Evolutionary conservation across 1,140 invertebrate genomes (phyloP), one percentile per base, ranked within the genome.

Genomic region (Anadara kagoshimensis): DNA sequence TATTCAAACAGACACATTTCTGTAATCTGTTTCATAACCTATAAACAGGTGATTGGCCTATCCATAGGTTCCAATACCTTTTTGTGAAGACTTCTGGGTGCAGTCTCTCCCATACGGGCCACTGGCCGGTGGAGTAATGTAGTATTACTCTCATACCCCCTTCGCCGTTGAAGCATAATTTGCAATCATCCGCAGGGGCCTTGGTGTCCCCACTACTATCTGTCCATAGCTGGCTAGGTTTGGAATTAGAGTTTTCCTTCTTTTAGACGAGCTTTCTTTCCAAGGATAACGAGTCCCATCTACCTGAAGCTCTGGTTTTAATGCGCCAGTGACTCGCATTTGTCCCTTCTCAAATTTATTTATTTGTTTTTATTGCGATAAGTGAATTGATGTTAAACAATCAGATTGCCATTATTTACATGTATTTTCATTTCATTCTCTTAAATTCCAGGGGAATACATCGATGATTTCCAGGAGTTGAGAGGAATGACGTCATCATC

Each of bases 241-340:
- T 63, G 43, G 26, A 63, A 59, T 59, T 12, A 59, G 57, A 59
- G 57, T 41, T 59, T 59, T 59, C 57, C 57, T 29, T 59, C 57
- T 59, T 8, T 20, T 59, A 8, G 57, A 41, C n/a, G 26, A 20
- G 16, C 29, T 59, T 11, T 36, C 57, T 5, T 41, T n/a, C 57
- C 57, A 36, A 41, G 24, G 57, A 10, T 59, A 59, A 59, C 54
- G 54, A 56, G 57, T 41, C 29, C 57, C 57, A 41, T 59, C 57
- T 59, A 59, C 29, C 29, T 36, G 8, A 36, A 59, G 57, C 61
- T 45, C 61, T 63, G 44, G 41, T 45, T 63, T 63, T 63, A 45
- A 63, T 41, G 61, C 61, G 61, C 61, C 61, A 47, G 41, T 7
- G 22, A 22, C 61, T 63, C 61, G 44, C 44, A 16, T 63, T 63